phyloP scores from a whole-genome alignment of 2,113 vertebrate species.

The Tachuris rubrigastra region DNA sequence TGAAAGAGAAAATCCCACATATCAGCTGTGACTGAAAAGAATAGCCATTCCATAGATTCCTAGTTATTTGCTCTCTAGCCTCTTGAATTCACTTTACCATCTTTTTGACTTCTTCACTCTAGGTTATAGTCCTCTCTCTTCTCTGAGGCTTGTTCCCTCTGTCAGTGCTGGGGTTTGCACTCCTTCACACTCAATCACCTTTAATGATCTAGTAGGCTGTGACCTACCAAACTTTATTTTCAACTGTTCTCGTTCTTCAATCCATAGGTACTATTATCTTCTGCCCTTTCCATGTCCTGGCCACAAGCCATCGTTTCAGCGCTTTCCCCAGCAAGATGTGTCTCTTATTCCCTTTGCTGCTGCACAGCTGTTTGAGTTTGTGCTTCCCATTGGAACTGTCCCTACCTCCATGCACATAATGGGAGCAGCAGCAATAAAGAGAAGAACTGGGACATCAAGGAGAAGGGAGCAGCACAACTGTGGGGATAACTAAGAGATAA shows the following conservation, averaged over 20 bases:
- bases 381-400: background rate
- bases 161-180: background rate
- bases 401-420: accelerated
- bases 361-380: background rate
- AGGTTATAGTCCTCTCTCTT: background rate
- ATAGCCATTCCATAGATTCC: background rate
- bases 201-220: background rate
- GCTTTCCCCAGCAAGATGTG: background rate
- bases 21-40: background rate
- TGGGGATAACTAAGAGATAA: background rate
- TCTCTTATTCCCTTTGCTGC: background rate
- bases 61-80: background rate
- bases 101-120: background rate
- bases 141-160: background rate
- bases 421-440: background rate
- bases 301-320: background rate
- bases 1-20: background rate
- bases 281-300: background rate
- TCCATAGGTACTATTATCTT: background rate
- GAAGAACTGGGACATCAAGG: background rate
- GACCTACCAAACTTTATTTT: background rate
- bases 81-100: background rate
- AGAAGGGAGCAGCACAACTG: background rate
- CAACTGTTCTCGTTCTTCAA: background rate
- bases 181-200: background rate